Evolutionary conservation across 1,140 invertebrate genomes (phyloP).

Genomic region (Drosophila athabasca): DNA sequence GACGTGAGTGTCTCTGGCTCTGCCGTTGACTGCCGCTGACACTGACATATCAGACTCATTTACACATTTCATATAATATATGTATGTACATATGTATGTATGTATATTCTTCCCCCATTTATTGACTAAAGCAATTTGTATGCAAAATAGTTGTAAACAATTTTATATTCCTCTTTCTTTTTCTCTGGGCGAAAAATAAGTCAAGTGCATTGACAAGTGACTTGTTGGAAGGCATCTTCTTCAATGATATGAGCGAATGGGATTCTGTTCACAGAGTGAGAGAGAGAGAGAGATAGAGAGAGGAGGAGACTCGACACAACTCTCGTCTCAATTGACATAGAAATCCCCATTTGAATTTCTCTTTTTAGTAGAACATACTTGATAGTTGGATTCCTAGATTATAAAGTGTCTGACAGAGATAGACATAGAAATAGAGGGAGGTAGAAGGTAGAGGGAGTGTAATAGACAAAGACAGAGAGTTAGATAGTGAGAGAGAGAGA

Average conservation of each 20-base stretch:
- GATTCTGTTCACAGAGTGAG: too few relatives aligned
- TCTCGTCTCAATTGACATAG: conserved; percentile 66
- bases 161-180: conserved; percentile 40
- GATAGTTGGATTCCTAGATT: conserved; percentile 17
- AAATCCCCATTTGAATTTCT: conserved; percentile 67
- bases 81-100: conserved; percentile 8
- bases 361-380: conserved; percentile 45
- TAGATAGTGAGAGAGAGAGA: conserved; percentile 1
- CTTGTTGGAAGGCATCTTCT: conserved; percentile 36
- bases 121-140: conserved; percentile 61
- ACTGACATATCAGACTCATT: conserved; percentile 76
- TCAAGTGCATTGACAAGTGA: conserved; percentile 73
- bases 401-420: conserved; percentile 1
- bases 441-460: too few relatives aligned
- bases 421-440: conserved; percentile 13
- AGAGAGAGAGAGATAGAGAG: not conserved
- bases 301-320: not conserved
- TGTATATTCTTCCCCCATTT: conserved; percentile 21
- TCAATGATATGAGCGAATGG: conserved; percentile 12
- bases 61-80: conserved; percentile 52
- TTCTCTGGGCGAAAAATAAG: conserved; percentile 53
- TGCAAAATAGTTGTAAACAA: conserved; percentile 74
- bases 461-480: too few relatives aligned
- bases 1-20: conserved; percentile 49
- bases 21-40: conserved; percentile 66